These are phyloP conservation scores for Azorinus chamasolen DNA, from an alignment of 2,888 invertebrate genomes.

Conservation along the genomic window DNA sequence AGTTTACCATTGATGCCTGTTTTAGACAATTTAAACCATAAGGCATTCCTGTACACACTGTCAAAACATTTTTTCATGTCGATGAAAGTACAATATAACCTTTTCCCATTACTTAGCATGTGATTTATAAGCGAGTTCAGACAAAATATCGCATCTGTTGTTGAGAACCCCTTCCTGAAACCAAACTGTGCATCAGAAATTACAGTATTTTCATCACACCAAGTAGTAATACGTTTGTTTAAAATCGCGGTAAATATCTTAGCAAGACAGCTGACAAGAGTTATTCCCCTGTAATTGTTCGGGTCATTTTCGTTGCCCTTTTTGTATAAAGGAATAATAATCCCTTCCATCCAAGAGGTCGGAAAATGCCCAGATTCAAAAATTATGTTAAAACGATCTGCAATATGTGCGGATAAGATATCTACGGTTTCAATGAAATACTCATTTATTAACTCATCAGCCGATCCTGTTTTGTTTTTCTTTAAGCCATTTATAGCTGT, in stretches of 20 bases:
- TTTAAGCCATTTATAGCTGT: background rate
- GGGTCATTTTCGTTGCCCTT: slow-evolving; percentile 27
- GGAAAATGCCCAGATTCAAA: slow-evolving; percentile 22
- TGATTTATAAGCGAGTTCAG: slow-evolving; percentile 17
- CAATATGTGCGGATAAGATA: background rate
- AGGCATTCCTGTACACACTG: slow-evolving; percentile 15
- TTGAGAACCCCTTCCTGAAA: slow-evolving; percentile 28
- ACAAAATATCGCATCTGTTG: slow-evolving; percentile 28
- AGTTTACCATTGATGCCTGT: slow-evolving; percentile 10
- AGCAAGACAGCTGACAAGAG: slow-evolving; percentile 24
- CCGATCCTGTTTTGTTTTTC: background rate
- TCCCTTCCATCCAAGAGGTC: slow-evolving; percentile 21
- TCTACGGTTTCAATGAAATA: slow-evolving; percentile 1
- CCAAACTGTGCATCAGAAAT: slow-evolving; percentile 47
- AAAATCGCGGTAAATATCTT: slow-evolving; percentile 36
- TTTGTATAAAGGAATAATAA: slow-evolving; percentile 25
- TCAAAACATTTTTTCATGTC: slow-evolving; percentile 33
- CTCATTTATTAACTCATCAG: background rate
- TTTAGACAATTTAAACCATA: slow-evolving; percentile 29
- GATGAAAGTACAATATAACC: slow-evolving; percentile 28
- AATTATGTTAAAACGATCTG: slow-evolving; percentile 26
- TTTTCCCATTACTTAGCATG: slow-evolving; percentile 20
- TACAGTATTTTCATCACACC: slow-evolving; percentile 15
- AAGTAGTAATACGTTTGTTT: slow-evolving; percentile 28
- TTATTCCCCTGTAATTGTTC: slow-evolving; percentile 49